Base-by-base conservation (phyloP, 2,113 vertebrate genomes). In the Andinoacara biseriatus region DNA sequence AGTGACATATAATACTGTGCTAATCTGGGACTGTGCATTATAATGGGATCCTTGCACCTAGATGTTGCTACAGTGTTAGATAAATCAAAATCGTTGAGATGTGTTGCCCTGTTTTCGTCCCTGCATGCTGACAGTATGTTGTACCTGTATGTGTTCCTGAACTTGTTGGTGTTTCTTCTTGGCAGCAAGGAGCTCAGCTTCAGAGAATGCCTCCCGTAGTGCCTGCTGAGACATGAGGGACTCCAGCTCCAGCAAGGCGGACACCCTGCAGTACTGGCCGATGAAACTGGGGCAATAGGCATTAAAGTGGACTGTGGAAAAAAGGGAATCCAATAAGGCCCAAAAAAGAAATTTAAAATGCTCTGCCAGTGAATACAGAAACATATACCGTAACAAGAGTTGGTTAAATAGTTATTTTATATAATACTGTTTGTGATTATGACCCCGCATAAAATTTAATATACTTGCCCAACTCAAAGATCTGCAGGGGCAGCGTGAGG, bases 181-280 rank as follows among this genome's bases (percentile, higher is more conserved):
- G 0, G 97, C 97, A 0, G 94, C 88, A 2, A 96, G 90, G 5
- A 98, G 95, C 91, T 98, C 97, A 0, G 94, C 78, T 3, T 98
- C 96, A 0, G 97, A 98, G 90, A 98, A 97, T 10, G 97, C 97
- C 85, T 98, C 97, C 29, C 97, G 92, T 76, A 98, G 93, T 58
- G 96, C 96, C 94, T 98, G 97, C 94, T 98, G 97, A n/a, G 97
- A 97, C 83, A 98, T 96, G 8, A 98, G 96, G 0, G 96, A 97
- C 94, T 98, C 97, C 90, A 98, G 94, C 88, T 97, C 97, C 94
- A 98, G 90, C 82, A 97, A 83, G 1, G 97, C 97, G 0, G 97
- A 98, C 38, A 96, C 95, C 49, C 96, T 95, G 92, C 97, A 98
- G 93, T 97, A 98, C 94, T 96, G 97, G 3, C 90, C 95, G 15